Base-by-base conservation (phyloP, 2,797 vertebrate genomes). In the Galagoides demidoff region DNA sequence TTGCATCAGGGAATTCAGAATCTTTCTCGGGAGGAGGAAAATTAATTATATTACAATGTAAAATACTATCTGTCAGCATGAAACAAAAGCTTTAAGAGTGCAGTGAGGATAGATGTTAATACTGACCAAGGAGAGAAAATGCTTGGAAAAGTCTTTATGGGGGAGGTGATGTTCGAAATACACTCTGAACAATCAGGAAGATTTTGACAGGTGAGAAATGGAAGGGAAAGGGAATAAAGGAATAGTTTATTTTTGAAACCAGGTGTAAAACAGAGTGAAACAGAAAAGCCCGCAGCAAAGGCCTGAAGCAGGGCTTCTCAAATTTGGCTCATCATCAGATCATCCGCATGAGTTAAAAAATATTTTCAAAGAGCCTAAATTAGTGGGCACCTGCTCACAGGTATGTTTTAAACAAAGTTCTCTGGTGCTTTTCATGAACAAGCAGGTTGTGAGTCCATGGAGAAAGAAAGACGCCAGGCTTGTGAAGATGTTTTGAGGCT, bases 21-120 rank as follows among this genome's bases (percentile, higher is more conserved):
- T 90, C 64, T 86, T 95, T 92, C 78, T 63, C 23, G 14, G 19
- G 45, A 90, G 83, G 39, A 12, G 94, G 79, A 96, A 90, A 96
- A 73, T 84, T 91, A 92, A 78, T 73, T 52, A 23, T 23, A 45
- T 82, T 74, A 59, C 61, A 34, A 66, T 37, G 8, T 77, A 31
- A 92, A 96, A 79, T 87, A 23, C 25, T 70, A 39, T 77, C 45
- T 89, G 63, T 84, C 27, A 70, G 16, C 5, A 43, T 74, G 63
- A 87, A 92, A 76, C 27, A 83, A 63, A 43, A 71, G 79, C 39
- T 85, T 95, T 68, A 73, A 29, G 27, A 91, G 9, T 9, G 55
- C 25, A 66, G n/a, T 16, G 27, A 45, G 37, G 13, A 23, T 14
- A 59, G 83, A 85, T 43, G 39, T 39, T 63, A 77, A 68, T 37